Percentiles rank a stretch among this genome's conserved stretches.
These are phyloP conservation scores for Cinclus mexicanus DNA, from an alignment of 2,113 vertebrate species.

Conservation along the genomic window DNA sequence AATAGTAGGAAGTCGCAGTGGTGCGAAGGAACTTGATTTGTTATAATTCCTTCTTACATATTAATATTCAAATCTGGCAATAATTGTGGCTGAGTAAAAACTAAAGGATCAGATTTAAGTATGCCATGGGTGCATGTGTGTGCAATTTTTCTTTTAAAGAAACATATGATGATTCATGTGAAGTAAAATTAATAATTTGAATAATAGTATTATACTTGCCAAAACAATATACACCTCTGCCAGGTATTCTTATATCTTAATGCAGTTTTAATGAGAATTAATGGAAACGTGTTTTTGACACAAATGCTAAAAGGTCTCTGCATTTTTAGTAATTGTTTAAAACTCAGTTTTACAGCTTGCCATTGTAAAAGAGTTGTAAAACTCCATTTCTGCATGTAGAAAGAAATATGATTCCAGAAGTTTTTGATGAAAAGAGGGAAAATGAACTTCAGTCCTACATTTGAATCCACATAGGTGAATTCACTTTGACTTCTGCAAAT, in stretches of 20 bases:
- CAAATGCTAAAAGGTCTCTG: background rate
- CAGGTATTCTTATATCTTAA: conserved; percentile 19
- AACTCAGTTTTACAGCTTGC: conserved; percentile 14
- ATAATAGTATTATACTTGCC: background rate
- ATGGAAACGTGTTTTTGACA: background rate
- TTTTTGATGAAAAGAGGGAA: conserved; percentile 13
- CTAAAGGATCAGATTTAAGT: background rate
- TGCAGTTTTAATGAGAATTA: conserved; percentile 38
- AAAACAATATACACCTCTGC: conserved; percentile 36
- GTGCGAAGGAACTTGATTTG: background rate
- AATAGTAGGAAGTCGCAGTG: background rate
- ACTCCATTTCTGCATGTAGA: background rate
- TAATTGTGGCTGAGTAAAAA: background rate
- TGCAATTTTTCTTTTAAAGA: background rate
- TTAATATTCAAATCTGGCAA: background rate
- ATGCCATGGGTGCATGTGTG: background rate
- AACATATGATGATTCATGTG: conserved; percentile 8
- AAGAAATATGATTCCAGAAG: conserved; percentile 42
- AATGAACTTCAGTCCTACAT: background rate
- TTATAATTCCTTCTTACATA: background rate
- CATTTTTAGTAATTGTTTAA: conserved; percentile 46
- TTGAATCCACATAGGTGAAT: conserved; percentile 1
- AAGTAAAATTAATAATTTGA: conserved; percentile 20
- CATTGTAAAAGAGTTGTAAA: conserved; percentile 33
- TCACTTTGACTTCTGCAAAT: background rate